These are phyloP conservation scores for Siderastrea radians DNA, from an alignment of 92 coral and sea anemone genomes.

Conservation along the genomic window DNA sequence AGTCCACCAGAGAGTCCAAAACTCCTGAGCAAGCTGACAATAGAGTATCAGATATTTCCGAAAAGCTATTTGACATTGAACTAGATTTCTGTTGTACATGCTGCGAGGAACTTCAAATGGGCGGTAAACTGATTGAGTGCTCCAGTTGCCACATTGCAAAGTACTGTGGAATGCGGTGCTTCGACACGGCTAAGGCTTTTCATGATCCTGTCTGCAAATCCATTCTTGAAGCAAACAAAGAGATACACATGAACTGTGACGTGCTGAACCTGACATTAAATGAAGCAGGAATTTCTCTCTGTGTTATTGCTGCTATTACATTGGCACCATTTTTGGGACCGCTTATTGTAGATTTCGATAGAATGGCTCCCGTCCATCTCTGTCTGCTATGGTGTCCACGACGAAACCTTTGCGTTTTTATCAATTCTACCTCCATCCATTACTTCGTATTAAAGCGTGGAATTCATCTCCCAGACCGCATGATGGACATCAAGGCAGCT, in stretches of 20 bases:
- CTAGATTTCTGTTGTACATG: background rate
- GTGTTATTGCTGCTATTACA: background rate
- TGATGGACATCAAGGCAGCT: background rate
- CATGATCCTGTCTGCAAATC: constrained; percentile 1
- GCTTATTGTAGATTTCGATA: background rate
- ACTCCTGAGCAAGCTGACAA: background rate
- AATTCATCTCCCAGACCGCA: background rate
- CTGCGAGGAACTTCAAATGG: background rate
- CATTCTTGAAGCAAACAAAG: background rate
- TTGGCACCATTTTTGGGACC: background rate
- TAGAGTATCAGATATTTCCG: background rate
- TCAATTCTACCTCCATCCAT: background rate
- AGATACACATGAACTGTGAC: no score
- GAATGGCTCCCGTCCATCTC: background rate
- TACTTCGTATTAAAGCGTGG: background rate
- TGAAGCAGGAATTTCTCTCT: background rate
- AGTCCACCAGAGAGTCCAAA: background rate
- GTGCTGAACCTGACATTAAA: no score
- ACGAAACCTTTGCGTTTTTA: background rate
- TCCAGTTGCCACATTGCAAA: constrained; percentile 1
- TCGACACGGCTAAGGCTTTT: background rate
- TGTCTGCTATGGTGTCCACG: background rate
- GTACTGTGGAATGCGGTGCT: background rate
- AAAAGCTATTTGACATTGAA: background rate
- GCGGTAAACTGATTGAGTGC: background rate